Evolutionary conservation across 2,888 invertebrate genomes (phyloP).

Genomic region (Himalopsyche japonica): DNA sequence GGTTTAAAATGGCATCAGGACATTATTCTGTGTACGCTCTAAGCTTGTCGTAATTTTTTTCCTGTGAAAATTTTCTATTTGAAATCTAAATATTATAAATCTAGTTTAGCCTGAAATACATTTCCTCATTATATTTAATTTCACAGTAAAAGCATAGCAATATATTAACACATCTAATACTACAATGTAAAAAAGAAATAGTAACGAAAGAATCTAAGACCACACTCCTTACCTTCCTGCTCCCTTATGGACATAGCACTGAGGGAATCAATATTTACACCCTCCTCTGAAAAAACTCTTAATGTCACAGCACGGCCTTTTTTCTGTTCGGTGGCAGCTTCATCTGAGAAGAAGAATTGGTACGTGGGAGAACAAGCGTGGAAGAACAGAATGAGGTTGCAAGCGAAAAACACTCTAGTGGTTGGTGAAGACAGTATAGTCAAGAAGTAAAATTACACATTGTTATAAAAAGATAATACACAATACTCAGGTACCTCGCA

Average conservation of each 20-base stretch:
- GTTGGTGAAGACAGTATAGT: not conserved
- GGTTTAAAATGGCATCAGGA: too few relatives aligned
- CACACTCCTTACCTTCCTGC: constrained; percentile 20
- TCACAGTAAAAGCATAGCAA: not conserved
- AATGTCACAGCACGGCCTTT: constrained; percentile 18
- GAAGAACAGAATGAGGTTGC: not conserved
- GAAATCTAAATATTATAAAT: too few relatives aligned
- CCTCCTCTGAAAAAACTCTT: constrained; percentile 36
- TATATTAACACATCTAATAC: not conserved
- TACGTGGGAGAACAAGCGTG: not conserved
- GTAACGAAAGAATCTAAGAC: too few relatives aligned
- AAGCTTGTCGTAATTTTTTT: too few relatives aligned
- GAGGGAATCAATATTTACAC: constrained; percentile 29
- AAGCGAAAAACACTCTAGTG: not conserved
- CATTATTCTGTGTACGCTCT: too few relatives aligned
- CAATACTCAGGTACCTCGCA: too few relatives aligned
- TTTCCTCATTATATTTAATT: too few relatives aligned
- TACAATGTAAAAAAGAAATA: not conserved
- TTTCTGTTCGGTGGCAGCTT: not conserved
- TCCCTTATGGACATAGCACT: constrained; percentile 30
- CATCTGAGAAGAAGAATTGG: not conserved
- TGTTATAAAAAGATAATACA: too few relatives aligned
- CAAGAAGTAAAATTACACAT: not conserved
- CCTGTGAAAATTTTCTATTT: too few relatives aligned
- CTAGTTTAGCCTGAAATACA: too few relatives aligned